These are phyloP conservation scores for Hydrophis major DNA, from an alignment of 2,797 vertebrate genomes.

Conservation along the genomic window DNA sequence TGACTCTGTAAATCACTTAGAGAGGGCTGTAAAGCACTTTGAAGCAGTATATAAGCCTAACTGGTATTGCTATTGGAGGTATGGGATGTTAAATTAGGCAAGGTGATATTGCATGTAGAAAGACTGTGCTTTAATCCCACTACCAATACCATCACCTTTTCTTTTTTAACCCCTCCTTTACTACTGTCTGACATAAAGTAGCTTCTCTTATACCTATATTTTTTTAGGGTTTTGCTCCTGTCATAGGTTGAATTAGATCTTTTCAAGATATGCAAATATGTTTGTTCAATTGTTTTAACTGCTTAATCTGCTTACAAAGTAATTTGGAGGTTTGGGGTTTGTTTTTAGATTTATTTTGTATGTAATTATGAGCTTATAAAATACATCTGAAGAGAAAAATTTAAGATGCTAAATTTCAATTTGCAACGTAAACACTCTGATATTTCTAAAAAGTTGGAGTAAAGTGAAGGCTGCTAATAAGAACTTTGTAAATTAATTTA, in stretches of 20 bases:
- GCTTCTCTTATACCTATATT: background rate
- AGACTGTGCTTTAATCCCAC: background rate
- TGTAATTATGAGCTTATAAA: background rate
- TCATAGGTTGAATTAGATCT: background rate
- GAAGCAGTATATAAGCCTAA: background rate
- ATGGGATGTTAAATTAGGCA: background rate
- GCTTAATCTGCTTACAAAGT: background rate
- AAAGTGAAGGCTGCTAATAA: background rate
- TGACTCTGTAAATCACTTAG: too few species aligned
- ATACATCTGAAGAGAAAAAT: background rate
- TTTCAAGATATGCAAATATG: background rate
- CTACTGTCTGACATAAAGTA: background rate
- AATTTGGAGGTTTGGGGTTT: background rate
- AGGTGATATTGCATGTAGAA: background rate
- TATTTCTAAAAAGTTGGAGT: background rate
- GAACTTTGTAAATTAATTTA: too few species aligned
- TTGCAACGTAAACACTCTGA: background rate
- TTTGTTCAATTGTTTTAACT: background rate
- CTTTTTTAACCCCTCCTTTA: background rate
- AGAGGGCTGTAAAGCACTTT: too few species aligned
- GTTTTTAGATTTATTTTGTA: background rate
- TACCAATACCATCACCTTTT: background rate
- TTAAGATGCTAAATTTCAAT: background rate
- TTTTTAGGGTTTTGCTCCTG: background rate
- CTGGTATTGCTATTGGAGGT: too few species aligned